Evolutionary conservation across 2,113 vertebrate species (phyloP), one percentile per base, ranked within the genome.

Genomic region (Channa argus): DNA sequence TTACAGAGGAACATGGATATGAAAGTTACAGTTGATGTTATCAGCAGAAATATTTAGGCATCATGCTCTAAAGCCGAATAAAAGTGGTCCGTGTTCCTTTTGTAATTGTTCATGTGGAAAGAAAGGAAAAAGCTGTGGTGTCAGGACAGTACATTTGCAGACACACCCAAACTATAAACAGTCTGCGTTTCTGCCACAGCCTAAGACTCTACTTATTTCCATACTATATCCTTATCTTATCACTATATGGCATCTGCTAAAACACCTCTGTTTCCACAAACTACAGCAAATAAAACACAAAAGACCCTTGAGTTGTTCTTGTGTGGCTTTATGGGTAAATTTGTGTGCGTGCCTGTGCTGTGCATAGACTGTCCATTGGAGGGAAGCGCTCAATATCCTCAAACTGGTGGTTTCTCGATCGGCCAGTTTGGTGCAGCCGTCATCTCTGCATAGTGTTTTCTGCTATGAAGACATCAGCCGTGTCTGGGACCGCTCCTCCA

Each of bases 341-440:
- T 71, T 75, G 56, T 95, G 41, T 95, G 13, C 64, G 2, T 84
- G 47, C 83, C 4, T 86, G 43, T 70, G 14, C 73, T 84, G 44
- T 7, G 74, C 71, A 3, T 71, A 98, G 96, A 98, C 95, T 52
- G 79, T 92, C 84, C 96, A 98, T 78, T 98, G 97, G 97, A 95
- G 95, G 82, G 97, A 98, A 91, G 96, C 97, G 12, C 78, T 97
- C 73, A 96, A 96, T 79, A 97, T 98, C 84, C 83, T 98, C 84
- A 98, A 97, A 87, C 79, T 98, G 86, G 96, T 98, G 45, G 97
- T 98, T 60, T 97, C 96, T 60, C 95, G 96, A 63, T 98, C 96
- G 1, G 97, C 96, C 87, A 97, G 96, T 73, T 92, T 97, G 56
- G 96, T 95, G 67, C 88, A 96, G 75, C 96, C 96, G 8, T 95